These are phyloP conservation scores for Oostethus manadensis DNA, from an alignment of 2,113 vertebrate genomes.

Conservation along the genomic window DNA sequence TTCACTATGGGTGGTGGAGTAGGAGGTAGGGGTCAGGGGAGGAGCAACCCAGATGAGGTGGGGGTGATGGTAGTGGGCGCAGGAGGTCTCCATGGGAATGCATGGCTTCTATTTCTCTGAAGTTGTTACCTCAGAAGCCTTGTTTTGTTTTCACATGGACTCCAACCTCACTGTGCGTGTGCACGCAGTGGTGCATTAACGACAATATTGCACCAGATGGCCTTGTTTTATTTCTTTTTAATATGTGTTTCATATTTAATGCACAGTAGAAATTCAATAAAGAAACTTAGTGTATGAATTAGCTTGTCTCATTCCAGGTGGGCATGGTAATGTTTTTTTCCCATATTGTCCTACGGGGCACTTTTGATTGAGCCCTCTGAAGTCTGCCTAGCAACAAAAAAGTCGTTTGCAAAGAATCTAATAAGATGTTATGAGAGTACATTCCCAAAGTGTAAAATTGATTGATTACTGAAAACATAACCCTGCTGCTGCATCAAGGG, in stretches of 20 bases:
- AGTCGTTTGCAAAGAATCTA: too few species aligned
- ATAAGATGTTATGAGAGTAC: too few species aligned
- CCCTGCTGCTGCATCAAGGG: not conserved
- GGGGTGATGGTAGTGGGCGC: not conserved
- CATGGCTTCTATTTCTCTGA: constrained; percentile 25
- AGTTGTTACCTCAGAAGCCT: constrained; percentile 30
- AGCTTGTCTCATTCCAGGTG: too few species aligned
- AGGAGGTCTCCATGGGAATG: constrained; percentile 39
- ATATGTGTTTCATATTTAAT: not conserved
- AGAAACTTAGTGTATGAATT: too few species aligned
- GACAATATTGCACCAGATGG: not conserved
- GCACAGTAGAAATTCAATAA: not conserved
- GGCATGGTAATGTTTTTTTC: too few species aligned
- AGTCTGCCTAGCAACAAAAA: too few species aligned
- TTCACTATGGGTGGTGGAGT: not conserved
- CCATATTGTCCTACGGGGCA: too few species aligned
- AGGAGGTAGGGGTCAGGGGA: constrained; percentile 4
- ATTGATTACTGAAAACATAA: too few species aligned
- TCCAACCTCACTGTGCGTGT: constrained; percentile 32
- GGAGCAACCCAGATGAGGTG: constrained; percentile 1
- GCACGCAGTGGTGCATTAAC: too few species aligned
- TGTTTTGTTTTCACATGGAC: constrained; percentile 53
- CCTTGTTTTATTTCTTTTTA: not conserved
- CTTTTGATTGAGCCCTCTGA: too few species aligned
- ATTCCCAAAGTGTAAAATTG: too few species aligned